Conservation (phyloP, 2,113 vertebrate species). For the Thryonomys swinderianus region DNA sequence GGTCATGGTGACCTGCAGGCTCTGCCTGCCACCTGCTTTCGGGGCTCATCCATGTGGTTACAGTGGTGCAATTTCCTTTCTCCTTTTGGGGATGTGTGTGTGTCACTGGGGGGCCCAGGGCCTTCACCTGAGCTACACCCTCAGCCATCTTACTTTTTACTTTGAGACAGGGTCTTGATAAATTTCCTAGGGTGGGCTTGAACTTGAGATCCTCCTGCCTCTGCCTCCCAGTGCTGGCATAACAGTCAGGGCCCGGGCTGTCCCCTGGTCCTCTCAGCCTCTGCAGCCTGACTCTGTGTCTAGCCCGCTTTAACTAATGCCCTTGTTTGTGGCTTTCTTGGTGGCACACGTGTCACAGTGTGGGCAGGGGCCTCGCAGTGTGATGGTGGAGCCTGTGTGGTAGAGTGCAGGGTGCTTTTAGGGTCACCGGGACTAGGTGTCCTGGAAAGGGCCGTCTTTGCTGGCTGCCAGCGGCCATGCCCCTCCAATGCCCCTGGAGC, state of each 20-base stretch:
- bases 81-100: neutral
- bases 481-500: neutral
- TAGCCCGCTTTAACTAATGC: neutral
- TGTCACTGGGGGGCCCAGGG: neutral
- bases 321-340: neutral
- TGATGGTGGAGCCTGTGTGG: neutral
- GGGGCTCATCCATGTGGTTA: neutral
- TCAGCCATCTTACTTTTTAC: neutral
- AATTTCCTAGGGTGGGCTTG: neutral
- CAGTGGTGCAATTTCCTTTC: too few relatives aligned
- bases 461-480: fast-evolving
- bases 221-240: neutral
- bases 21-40: neutral
- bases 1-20: neutral
- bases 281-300: neutral
- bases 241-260: neutral
- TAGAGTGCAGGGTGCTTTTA: neutral
- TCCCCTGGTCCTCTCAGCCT: neutral
- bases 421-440: fast-evolving
- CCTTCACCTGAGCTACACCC: neutral
- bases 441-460: fast-evolving
- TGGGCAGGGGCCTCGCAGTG: too few relatives aligned
- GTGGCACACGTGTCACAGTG: fast-evolving
- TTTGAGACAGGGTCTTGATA: neutral
- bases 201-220: neutral